phyloP scores from a whole-genome alignment of 37 sponge, comb jelly and placozoan species.

The Bolinopsis microptera region DNA sequence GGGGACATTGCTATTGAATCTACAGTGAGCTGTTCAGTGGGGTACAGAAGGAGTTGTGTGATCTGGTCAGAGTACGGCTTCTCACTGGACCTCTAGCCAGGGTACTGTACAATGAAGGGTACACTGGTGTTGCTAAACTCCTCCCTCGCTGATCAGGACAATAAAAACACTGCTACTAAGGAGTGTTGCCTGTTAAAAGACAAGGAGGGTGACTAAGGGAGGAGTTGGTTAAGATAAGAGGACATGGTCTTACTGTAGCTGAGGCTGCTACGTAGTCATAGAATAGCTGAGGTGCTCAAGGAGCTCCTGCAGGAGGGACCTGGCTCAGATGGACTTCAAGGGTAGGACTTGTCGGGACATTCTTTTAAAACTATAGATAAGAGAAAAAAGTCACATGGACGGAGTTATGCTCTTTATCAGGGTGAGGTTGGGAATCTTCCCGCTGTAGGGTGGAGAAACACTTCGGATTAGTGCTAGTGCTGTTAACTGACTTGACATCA shows the following conservation, averaged over 20 bases:
- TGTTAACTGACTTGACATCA: too few relatives aligned
- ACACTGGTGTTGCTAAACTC: slow-evolving; percentile 78
- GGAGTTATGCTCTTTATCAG: neutral
- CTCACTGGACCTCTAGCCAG: slow-evolving; percentile 88
- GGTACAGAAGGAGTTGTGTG: slow-evolving; percentile 89
- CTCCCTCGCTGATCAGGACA: slow-evolving; percentile 77
- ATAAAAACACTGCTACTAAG: slow-evolving; percentile 77
- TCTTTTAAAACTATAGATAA: neutral
- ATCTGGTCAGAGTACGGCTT: slow-evolving; percentile 83
- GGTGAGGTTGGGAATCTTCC: neutral
- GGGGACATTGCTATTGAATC: slow-evolving; percentile 89
- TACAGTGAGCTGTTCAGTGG: slow-evolving; percentile 93
- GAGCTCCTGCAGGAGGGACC: slow-evolving; percentile 68
- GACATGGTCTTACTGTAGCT: slow-evolving; percentile 75
- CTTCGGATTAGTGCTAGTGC: too few relatives aligned
- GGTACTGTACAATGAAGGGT: slow-evolving; percentile 91
- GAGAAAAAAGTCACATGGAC: neutral
- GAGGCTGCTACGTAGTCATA: slow-evolving; percentile 80
- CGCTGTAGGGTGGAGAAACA: neutral
- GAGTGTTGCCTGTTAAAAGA: slow-evolving; percentile 86
- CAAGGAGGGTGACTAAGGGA: neutral
- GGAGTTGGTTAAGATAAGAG: slow-evolving; percentile 80
- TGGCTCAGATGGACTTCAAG: neutral
- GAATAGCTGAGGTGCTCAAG: slow-evolving; percentile 85
- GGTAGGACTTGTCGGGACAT: neutral